Evolutionary conservation across 2,113 vertebrate genomes (phyloP), one percentile per base, ranked within the genome.

Genomic region (Collichthys lucidus): DNA sequence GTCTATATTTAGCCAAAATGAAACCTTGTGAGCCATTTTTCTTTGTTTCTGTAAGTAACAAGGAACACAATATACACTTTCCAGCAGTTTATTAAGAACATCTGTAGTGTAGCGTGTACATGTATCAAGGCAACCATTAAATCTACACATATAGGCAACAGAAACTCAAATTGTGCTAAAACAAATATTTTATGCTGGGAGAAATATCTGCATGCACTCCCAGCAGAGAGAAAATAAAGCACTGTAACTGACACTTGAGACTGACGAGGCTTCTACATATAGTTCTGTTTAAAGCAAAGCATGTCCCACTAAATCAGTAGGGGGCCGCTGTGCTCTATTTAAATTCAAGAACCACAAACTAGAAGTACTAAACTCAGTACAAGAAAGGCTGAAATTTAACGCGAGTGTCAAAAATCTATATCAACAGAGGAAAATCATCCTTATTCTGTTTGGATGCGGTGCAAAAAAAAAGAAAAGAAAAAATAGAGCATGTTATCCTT

Each of bases 41-140:
- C 1, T 35, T 15, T 19, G 19, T 20, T 0, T 50, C 10, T 52
- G 5, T n/a, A 35, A 64, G 20, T 11, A 29, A 71, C 42, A 61
- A 65, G 2, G 0, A 44, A 24, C 26, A 68, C 24, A 52, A 4
- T 11, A 42, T 19, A 53, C 10, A 85, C 26, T 31, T 72, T 75
- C 72, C 60, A 87, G 84, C 29, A 64, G 29, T 95, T 95, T 95
- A 95, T 95, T 95, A 65, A 69, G 76, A 85, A 82, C 72, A 80
- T 87, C 56, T 90, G 88, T 84, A 84, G 85, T 92, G 90, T 80
- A 91, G 79, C 74, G 90, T 86, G 68, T 82, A 89, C 85, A 93
- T 52, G 69, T 88, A 85, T 82, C 75, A 91, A 90, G 87, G 88
- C 85, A 92, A 81, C 70, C 65, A 66, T 80, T 78, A 88, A 89